Percentiles rank a stretch among this genome's conserved stretches.
Conservation (phyloP, 2,113 vertebrate species). For the Etheostoma cragini region DNA sequence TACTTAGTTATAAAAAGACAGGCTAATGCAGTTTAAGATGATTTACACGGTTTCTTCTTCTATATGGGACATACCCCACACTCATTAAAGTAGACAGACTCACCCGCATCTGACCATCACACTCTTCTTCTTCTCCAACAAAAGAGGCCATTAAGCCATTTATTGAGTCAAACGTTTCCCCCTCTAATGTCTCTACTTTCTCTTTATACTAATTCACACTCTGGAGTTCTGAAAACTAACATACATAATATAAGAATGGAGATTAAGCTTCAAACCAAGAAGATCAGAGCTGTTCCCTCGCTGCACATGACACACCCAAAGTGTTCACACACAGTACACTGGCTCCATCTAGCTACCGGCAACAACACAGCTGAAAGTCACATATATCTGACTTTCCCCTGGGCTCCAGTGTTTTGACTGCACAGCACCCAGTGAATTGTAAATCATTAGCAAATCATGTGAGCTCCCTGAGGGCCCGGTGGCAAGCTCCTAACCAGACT, state of each 20-base stretch:
- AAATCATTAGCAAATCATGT: slow-evolving; percentile 70
- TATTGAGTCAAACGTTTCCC: slow-evolving; percentile 5
- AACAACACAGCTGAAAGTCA: slow-evolving; percentile 2
- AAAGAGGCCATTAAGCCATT: slow-evolving; percentile 61
- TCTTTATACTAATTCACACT: background rate
- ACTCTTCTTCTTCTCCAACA: slow-evolving; percentile 62
- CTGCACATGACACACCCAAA: slow-evolving; percentile 65
- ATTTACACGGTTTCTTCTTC: background rate
- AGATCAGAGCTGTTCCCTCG: slow-evolving; percentile 16
- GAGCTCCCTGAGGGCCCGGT: slow-evolving; percentile 39
- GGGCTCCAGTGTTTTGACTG: slow-evolving; percentile 27
- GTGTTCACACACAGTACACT: background rate
- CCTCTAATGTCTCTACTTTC: background rate
- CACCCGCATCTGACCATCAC: slow-evolving; percentile 67
- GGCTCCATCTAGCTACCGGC: slow-evolving; percentile 57
- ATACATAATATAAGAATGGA: background rate
- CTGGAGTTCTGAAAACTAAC: background rate
- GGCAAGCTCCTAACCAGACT: slow-evolving; percentile 12
- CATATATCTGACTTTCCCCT: slow-evolving; percentile 14
- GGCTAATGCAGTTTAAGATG: background rate
- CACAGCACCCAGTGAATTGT: slow-evolving; percentile 40
- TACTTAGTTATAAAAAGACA: background rate
- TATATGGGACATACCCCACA: background rate
- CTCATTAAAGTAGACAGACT: slow-evolving; percentile 43
- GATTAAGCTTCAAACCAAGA: background rate